These are phyloP conservation scores for Sminthopsis crassicaudata DNA, from an alignment of 2,113 vertebrate species.

Conservation along the genomic window DNA sequence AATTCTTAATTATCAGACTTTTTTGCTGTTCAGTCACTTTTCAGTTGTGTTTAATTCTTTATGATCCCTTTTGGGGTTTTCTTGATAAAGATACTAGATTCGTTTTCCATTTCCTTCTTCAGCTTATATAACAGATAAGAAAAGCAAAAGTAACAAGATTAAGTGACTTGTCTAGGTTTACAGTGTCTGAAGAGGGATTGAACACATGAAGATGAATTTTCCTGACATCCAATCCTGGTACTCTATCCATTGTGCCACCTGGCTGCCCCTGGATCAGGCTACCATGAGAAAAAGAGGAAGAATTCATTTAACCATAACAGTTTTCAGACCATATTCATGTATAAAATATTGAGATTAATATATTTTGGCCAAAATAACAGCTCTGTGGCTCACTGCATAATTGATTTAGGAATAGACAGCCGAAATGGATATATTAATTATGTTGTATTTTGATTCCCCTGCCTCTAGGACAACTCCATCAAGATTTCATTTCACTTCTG, in stretches of 20 bases:
- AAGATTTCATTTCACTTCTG: not conserved
- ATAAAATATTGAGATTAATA: constrained; percentile 9
- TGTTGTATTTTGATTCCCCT: not conserved
- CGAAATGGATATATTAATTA: not conserved
- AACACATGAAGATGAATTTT: not conserved
- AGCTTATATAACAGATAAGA: too few relatives aligned
- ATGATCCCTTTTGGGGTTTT: too few relatives aligned
- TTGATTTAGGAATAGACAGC: not conserved
- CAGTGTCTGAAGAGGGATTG: not conserved
- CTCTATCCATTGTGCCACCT: not conserved
- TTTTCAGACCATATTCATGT: not conserved
- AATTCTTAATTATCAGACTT: not conserved
- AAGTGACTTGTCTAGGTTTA: not conserved
- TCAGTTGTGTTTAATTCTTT: not conserved
- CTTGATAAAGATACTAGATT: too few relatives aligned
- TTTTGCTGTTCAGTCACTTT: not conserved
- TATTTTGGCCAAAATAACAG: not conserved
- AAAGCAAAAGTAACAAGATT: too few relatives aligned
- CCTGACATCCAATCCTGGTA: not conserved
- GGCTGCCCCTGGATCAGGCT: not conserved
- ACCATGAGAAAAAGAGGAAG: not conserved
- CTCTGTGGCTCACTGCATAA: not conserved
- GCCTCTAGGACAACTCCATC: not conserved
- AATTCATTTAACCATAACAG: not conserved
- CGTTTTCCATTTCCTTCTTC: too few relatives aligned